These are phyloP conservation scores for Callipepla squamata DNA, from an alignment of 2,113 vertebrate species.

Conservation along the genomic window DNA sequence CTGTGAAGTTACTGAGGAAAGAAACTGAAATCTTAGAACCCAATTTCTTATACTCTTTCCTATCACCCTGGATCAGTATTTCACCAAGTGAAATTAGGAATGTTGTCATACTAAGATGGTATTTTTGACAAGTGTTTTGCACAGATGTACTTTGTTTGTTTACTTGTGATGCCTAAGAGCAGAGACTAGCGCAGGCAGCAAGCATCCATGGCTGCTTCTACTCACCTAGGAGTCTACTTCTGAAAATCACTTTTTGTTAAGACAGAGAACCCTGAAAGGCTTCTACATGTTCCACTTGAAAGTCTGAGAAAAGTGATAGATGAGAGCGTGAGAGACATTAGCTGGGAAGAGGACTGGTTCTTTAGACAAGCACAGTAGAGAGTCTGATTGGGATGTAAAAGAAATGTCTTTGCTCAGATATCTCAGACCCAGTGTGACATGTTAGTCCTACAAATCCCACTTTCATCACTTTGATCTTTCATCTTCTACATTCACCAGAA, in stretches of 20 bases:
- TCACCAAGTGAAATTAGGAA: not conserved
- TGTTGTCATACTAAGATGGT: not conserved
- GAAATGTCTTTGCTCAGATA: not conserved
- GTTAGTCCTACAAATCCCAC: not conserved
- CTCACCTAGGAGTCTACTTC: not conserved
- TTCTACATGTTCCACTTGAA: not conserved
- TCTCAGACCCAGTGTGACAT: not conserved
- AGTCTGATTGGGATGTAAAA: not conserved
- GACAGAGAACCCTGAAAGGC: not conserved
- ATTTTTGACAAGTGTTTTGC: not conserved
- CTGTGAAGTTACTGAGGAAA: not conserved
- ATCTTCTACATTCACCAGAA: rapidly evolving
- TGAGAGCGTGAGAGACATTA: not conserved
- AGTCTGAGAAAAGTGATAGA: not conserved
- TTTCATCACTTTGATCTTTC: not conserved
- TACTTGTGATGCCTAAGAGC: not conserved
- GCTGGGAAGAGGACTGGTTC: not conserved
- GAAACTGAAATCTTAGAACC: not conserved
- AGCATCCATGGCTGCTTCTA: not conserved
- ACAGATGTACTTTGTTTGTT: not conserved
- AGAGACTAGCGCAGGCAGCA: not conserved
- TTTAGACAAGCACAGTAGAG: not conserved
- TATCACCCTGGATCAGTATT: not conserved
- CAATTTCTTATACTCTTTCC: not conserved
- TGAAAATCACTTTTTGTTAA: not conserved